Base-by-base conservation (phyloP, 2,797 vertebrate species). In the Nyctibius grandis region DNA sequence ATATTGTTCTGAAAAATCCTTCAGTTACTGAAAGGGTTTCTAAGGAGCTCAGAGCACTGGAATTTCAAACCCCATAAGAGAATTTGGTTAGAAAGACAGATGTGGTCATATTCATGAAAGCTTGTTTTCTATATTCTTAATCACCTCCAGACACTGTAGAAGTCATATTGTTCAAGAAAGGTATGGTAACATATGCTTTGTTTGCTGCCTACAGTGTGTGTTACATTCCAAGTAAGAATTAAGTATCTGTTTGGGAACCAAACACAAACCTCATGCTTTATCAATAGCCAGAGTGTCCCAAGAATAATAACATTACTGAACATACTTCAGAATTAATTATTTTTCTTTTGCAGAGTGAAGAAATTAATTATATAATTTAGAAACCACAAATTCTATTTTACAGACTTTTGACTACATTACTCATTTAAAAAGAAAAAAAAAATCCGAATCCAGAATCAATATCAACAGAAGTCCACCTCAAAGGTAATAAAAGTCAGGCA, bases 31-130 rank as follows among this genome's bases (percentile, higher is more conserved):
- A 84, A 86, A 89, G 36, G 29, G 53, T 89, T 96, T 97, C 92
- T 93, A 93, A 84, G 95, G 88, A 89, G 85, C 79, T 94, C 88
- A 80, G 84, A 96, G 94, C 65, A 84, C 69, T 95, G 83, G 96
- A 97, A 97, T 91, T 97, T 93, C 87, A 95, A 94, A 94, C 6
- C 96, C 92, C 91, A 91, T 15, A 89, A 94, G 81, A 95, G 54
- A 93, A 70, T 63, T 63, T 80, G 10, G 14, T 67, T 93, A 86
- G 84, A 93, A 96, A 97, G 94, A 96, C 85, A 96, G 86, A 97
- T 95, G 94, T 89, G 87, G 60, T 91, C 92, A 82, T 96, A 95
- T 94, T 91, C 88, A 91, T 75, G 89, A 96, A 88, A 95, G 89
- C 54, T 92, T 92, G 75, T 84, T 96, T 95, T 96, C 72, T 78